Base-by-base conservation (phyloP, 2,797 vertebrate species). In the Coilia nasus region DNA sequence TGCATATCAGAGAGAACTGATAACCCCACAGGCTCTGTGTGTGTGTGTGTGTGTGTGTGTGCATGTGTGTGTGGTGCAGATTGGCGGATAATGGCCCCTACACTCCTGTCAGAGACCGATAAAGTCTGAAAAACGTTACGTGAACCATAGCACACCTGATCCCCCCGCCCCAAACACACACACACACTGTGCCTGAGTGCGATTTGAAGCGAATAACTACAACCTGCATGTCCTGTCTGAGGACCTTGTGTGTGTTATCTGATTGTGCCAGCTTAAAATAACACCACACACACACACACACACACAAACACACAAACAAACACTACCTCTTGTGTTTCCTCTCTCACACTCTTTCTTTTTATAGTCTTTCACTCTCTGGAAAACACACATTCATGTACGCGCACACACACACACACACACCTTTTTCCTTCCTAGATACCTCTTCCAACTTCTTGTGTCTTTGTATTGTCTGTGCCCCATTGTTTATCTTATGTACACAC, bases 11-110 rank as follows among this genome's bases (percentile, higher is more conserved):
- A 89, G 35, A 35, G 56, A 19, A 41, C 93, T 88, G 94, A 95
- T 96, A 95, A 95, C 93, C 94, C 75, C 87, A 84, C 81, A 44
- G 87, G 93, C 93, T 88, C 28, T 25, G 60, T 25, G 60, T 64
- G 60, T 64, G 60, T 64, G 60, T 64, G 60, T 64, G 60, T 25
- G 60, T 64, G 60, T 64, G 60, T 64, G 60, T 64, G 60, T 62
- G 14, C 9, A 21, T 90, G 91, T 56, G 90, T 81, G 75, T 75
- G 86, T 88, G 92, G 86, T 89, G 89, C 71, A 81, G 91, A 91
- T 90, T 86, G 67, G 88, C 47, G 82, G 87, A 86, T 88, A 86
- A 84, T 85, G 85, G 85, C 31, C 83, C 82, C 82, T 85, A 86
- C 83, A 82, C 84, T 86, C 75, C 89, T 83, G 91, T 90, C 86